These are phyloP conservation scores for Crocodylus rhombifer DNA, from an alignment of 2,797 vertebrate genomes.

Conservation along the genomic window DNA sequence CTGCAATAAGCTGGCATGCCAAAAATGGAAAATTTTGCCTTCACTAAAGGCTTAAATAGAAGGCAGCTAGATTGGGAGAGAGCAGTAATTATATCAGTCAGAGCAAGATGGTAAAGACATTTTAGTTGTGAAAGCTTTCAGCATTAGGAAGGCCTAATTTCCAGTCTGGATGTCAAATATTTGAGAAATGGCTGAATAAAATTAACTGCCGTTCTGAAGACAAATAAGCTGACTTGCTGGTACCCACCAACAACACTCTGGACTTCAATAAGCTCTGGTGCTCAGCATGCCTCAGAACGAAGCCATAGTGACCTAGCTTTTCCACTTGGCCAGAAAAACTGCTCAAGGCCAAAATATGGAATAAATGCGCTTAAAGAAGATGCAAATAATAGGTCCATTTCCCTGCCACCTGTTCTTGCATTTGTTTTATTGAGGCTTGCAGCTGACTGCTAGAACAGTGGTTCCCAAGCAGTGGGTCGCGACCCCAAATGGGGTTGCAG, in stretches of 20 bases:
- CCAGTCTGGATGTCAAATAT: not conserved
- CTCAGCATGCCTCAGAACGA: not conserved
- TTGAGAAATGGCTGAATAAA: not conserved
- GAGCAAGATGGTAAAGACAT: not conserved
- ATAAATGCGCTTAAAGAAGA: slow-evolving; percentile 3
- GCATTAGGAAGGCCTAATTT: not conserved
- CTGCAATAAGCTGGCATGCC: not conserved
- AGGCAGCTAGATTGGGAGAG: not conserved
- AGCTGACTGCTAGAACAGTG: not conserved
- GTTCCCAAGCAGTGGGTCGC: no score
- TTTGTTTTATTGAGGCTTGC: not conserved
- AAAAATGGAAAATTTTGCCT: slow-evolving; percentile 6
- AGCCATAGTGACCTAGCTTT: not conserved
- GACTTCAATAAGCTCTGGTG: not conserved
- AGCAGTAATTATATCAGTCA: not conserved
- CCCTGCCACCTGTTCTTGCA: not conserved
- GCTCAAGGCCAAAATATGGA: not conserved
- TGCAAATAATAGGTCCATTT: slow-evolving; percentile 1
- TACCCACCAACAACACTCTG: not conserved
- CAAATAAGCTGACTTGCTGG: not conserved
- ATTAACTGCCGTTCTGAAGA: not conserved
- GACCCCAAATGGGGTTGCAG: no score
- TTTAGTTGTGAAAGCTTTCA: not conserved
- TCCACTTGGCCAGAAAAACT: not conserved
- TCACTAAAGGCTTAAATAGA: slow-evolving; percentile 18